These are phyloP conservation scores for Hemaris fuciformis DNA, from an alignment of 2,888 invertebrate species.

Conservation along the genomic window DNA sequence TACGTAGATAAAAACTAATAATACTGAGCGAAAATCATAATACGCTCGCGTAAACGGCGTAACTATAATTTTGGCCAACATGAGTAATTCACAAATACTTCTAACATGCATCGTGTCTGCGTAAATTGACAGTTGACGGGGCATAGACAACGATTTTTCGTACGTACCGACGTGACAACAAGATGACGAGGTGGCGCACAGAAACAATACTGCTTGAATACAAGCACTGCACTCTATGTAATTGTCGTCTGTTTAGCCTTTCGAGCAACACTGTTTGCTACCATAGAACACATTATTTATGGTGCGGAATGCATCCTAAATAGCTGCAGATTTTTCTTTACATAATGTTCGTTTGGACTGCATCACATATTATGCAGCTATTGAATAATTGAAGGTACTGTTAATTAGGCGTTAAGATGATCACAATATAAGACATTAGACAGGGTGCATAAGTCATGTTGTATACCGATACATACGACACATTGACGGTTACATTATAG, in stretches of 20 bases:
- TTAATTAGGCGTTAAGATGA: neutral
- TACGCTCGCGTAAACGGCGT: slow-evolving; percentile 61
- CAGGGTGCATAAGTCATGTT: neutral
- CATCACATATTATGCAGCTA: neutral
- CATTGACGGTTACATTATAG: neutral
- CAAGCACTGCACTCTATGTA: too few species aligned
- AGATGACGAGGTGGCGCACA: neutral
- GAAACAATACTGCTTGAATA: too few species aligned
- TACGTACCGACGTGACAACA: neutral
- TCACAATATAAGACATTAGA: neutral
- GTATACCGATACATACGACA: slow-evolving; percentile 8
- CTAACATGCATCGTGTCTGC: slow-evolving; percentile 5
- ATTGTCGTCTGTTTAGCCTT: too few species aligned
- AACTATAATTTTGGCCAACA: slow-evolving; percentile 74
- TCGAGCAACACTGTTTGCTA: neutral
- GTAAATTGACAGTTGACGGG: slow-evolving; percentile 5
- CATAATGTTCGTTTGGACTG: neutral
- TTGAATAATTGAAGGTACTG: neutral
- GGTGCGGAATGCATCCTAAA: neutral
- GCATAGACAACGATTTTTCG: neutral
- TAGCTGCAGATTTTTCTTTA: neutral
- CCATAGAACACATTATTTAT: neutral
- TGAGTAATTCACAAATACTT: slow-evolving; percentile 57
- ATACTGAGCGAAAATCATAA: slow-evolving; percentile 75
- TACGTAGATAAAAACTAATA: slow-evolving; percentile 64